Evolutionary conservation across 2,797 vertebrate species (phyloP).

Genomic region (Chiloscyllium punctatum): DNA sequence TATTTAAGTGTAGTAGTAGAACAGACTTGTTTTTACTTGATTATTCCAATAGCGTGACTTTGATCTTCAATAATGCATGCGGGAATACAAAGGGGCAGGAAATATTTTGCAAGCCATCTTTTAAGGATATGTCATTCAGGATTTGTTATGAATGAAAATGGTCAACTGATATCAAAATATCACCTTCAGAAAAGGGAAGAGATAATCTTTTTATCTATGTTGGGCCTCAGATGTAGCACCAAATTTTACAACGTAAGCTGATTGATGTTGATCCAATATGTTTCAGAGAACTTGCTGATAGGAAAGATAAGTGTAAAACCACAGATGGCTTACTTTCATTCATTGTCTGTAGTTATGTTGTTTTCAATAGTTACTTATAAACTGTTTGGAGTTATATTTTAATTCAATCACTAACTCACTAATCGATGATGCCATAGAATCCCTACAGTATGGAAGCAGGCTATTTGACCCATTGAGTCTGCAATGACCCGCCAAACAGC

Average conservation of each 20-base stretch:
- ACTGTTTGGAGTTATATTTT: not conserved
- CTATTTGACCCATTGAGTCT: too few species aligned
- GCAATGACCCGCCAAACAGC: too few species aligned
- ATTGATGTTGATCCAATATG: conserved; percentile 34
- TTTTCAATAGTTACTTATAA: not conserved
- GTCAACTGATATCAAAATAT: conserved; percentile 44
- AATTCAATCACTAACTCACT: not conserved
- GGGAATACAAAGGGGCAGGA: conserved; percentile 40
- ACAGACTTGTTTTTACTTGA: conserved; percentile 43
- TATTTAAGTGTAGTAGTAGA: conserved; percentile 13
- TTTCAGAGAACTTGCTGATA: not conserved
- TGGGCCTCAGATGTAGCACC: not conserved
- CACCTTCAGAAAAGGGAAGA: conserved; percentile 10
- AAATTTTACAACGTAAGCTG: not conserved
- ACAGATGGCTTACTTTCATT: not conserved
- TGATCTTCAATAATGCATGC: conserved; percentile 44
- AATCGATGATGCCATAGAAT: not conserved
- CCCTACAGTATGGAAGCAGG: too few species aligned
- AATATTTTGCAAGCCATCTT: conserved; percentile 16
- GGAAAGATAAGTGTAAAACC: conserved; percentile 11
- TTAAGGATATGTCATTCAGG: conserved; percentile 37
- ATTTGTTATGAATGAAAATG: conserved; percentile 35
- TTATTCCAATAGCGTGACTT: conserved; percentile 40
- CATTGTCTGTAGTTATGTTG: not conserved
- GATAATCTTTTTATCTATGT: conserved; percentile 30